Base-by-base conservation (phyloP, 1,140 invertebrate genomes). In the Trichoplusia ni region DNA sequence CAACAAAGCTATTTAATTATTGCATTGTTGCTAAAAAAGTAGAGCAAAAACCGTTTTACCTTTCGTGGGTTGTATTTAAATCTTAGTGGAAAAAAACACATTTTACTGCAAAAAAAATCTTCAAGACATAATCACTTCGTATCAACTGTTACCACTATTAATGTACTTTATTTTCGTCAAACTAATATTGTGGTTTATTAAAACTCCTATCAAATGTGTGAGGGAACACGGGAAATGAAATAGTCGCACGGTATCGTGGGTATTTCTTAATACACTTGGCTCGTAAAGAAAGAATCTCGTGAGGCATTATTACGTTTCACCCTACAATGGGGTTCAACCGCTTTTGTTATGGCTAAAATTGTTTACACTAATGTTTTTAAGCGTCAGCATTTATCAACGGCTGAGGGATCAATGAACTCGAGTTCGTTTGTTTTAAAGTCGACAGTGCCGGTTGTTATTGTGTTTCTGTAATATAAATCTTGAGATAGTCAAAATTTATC, bases 211-310 rank as follows among this genome's bases (percentile, higher is more conserved):
- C 25, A 14, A 13, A 29, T 38, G 35, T 46, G 23, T 51, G 8
- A 51, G 29, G 19, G 47, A 29, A 21, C 67, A 47, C 59, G 56
- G 46, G 29, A 64, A 71, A 64, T 61, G 49, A 71, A 56, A 67
- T 64, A 60, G 59, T 64, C 25, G 58, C 56, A 37, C 51, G 46
- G 49, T 53, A 59, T 54, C 37, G 44, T 27, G 35, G 62, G 58
- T 65, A 63, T 68, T 72, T 69, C 56, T 63, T 69, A 69, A 69
- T 69, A 67, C 59, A 69, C 61, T 59, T 46, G 51, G 14, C 60
- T 40, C 56, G 37, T 46, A 66, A 63, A 63, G 71, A 65, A 69
- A 66, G 67, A 69, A 73, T 73, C 51, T 35, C 49, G 49, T 66
- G 46, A 47, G 29, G 46, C 47, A 64, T 69, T 69, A 69, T 72